phyloP scores from a whole-genome alignment of 2,888 invertebrate species.

The Rhingia campestris region DNA sequence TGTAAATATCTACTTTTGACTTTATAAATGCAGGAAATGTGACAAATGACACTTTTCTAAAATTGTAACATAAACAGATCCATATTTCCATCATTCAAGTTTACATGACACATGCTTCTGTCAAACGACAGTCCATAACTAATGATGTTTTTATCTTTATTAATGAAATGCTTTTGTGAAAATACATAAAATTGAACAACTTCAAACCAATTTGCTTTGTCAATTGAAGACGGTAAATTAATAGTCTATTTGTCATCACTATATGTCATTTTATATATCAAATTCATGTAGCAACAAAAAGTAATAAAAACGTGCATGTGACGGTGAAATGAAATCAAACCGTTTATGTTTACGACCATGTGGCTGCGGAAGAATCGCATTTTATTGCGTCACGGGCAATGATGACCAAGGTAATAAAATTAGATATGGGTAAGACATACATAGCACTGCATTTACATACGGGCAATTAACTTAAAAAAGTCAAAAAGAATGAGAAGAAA shows the following conservation, averaged over 20 bases:
- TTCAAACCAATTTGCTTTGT: slow-evolving; percentile 8
- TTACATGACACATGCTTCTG: neutral
- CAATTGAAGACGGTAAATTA: slow-evolving; percentile 42
- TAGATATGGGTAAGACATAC: too few relatives aligned
- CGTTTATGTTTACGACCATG: slow-evolving; percentile 27
- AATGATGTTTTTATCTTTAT: slow-evolving; percentile 1
- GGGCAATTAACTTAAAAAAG: too few relatives aligned
- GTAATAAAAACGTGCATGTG: slow-evolving; percentile 1
- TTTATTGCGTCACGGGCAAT: slow-evolving; percentile 37
- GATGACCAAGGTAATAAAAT: neutral
- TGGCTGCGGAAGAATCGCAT: slow-evolving; percentile 10
- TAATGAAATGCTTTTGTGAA: slow-evolving; percentile 5
- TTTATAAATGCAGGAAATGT: too few relatives aligned
- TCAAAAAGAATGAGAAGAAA: too few relatives aligned
- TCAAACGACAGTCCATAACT: neutral
- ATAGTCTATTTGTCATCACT: slow-evolving; percentile 29
- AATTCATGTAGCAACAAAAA: slow-evolving; percentile 19
- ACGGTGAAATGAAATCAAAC: slow-evolving; percentile 33
- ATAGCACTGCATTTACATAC: too few relatives aligned
- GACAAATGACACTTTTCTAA: too few relatives aligned
- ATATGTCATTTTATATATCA: slow-evolving; percentile 7
- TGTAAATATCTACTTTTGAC: too few relatives aligned
- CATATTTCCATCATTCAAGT: too few relatives aligned
- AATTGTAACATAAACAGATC: too few relatives aligned
- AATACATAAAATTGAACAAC: slow-evolving; percentile 13